phyloP scores from a whole-genome alignment of 92 coral and sea anemone genomes.

The Ricordea florida region DNA sequence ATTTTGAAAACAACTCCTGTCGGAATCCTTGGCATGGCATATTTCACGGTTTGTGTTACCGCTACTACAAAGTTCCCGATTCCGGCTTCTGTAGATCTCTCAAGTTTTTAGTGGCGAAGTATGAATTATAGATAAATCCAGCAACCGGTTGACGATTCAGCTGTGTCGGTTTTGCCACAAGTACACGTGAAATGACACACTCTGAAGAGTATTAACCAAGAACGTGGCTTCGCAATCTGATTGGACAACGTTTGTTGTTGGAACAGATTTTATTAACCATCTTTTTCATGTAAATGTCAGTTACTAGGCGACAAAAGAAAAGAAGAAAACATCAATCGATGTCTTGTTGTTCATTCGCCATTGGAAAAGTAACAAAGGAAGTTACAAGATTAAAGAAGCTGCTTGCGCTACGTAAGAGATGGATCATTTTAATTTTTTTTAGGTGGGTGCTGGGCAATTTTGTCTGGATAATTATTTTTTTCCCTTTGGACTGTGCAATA shows the following conservation, averaged over 20 bases:
- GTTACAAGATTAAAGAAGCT: neutral
- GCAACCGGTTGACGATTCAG: neutral
- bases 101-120: neutral
- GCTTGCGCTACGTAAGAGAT: constrained; percentile 17
- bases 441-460: too few species aligned
- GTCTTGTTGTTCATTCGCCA: neutral
- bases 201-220: too few species aligned
- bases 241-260: too few species aligned
- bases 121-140: constrained; percentile 27
- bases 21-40: constrained; percentile 81
- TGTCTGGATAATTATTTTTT: too few species aligned
- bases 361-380: neutral
- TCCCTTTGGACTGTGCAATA: too few species aligned
- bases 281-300: neutral
- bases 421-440: too few species aligned
- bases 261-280: too few species aligned
- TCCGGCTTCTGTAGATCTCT: neutral
- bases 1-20: constrained; percentile 69
- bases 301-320: neutral
- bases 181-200: too few species aligned
- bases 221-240: too few species aligned
- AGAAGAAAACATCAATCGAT: neutral
- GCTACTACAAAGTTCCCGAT: too few species aligned
- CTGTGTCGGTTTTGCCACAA: neutral
- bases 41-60: too few species aligned